phyloP scores from a whole-genome alignment of 2,113 vertebrate species.

The Osmerus mordax region DNA sequence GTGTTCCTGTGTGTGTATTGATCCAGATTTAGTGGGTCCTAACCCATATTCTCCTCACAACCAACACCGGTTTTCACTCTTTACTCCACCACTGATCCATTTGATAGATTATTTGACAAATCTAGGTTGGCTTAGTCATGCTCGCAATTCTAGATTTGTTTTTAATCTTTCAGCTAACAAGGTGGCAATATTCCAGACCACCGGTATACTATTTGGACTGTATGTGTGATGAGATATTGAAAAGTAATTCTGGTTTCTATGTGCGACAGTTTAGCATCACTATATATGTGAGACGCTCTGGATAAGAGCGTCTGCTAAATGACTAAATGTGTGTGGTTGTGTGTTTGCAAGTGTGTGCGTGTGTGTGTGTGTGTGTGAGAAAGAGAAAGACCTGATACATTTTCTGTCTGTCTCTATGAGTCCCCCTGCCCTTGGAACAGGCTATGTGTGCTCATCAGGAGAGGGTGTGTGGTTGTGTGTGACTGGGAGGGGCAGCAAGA shows the following conservation, averaged over 20 bases:
- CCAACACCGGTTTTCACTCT: constrained; percentile 14
- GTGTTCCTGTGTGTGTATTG: constrained; percentile 48
- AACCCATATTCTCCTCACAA: constrained; percentile 40
- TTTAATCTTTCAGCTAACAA: constrained; percentile 32
- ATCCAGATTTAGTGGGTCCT: constrained; percentile 35
- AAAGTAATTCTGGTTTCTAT: no score
- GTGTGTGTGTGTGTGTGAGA: neutral
- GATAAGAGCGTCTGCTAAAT: no score
- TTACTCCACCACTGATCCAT: constrained; percentile 13
- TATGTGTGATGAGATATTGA: constrained; percentile 2
- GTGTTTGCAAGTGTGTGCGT: neutral
- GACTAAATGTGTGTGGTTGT: neutral
- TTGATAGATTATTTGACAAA: constrained; percentile 48
- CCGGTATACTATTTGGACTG: neutral
- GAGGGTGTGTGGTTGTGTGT: constrained; percentile 7
- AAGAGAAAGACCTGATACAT: neutral
- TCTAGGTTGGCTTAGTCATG: constrained; percentile 49
- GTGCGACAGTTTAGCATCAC: neutral
- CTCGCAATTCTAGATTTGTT: constrained; percentile 45
- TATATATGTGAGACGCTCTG: no score
- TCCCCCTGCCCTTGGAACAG: constrained; percentile 17
- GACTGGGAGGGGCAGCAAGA: constrained; percentile 33
- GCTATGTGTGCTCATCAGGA: constrained; percentile 27
- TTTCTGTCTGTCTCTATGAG: constrained; percentile 29
- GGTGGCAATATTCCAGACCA: neutral